Base-by-base conservation (phyloP, 2,113 vertebrate species). In the Oncorhynchus tshawytscha region DNA sequence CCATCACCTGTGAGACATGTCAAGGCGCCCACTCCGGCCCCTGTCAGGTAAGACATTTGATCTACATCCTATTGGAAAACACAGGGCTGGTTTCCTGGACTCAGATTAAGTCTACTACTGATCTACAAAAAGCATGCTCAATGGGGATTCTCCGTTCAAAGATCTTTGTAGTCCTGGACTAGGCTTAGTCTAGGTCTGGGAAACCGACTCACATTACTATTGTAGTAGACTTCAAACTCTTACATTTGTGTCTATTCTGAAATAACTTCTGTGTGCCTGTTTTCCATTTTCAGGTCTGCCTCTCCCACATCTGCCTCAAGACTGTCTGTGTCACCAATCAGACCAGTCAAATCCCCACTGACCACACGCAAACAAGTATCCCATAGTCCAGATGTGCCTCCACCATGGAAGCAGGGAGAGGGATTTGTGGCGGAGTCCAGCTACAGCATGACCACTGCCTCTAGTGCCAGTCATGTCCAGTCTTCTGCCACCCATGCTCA, bases 1-100 rank as follows among this genome's bases (percentile, higher is more conserved):
- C 95, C 96, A 0, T 99, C 97, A 0, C 97, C 98, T 0, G 97
- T 99, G 85, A 95, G 96, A 91, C 96, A 95, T 1, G 97, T 99
- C 70, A 96, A 96, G 88, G 97, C 93, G 2, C 97, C 97, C 0
- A 94, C 94, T 11, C 95, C 96, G 2, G 95, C 96, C 1, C 95
- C 96, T 6, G 94, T 96, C 89, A 96, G 97, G 98, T 99, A 93
- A 92, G 64, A 25, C n/a, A 11, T 49, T 68, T 15, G 16, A 18
- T 67, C 1, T 20, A 45, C 29, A 20, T n/a, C 31, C 12, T 39
- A 39, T 16, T 18, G 16, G 51, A 54, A 54, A 11, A 45, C 39
- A 45, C 9, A 45, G 8, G 9, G 39, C 8, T 45, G 2, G 2
- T 45, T 45, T 45, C 39, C 39, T 45, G 39, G 3, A 54, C 4